Evolutionary conservation across 1,140 invertebrate species (phyloP).

Genomic region (Lucilia cuprina): DNA sequence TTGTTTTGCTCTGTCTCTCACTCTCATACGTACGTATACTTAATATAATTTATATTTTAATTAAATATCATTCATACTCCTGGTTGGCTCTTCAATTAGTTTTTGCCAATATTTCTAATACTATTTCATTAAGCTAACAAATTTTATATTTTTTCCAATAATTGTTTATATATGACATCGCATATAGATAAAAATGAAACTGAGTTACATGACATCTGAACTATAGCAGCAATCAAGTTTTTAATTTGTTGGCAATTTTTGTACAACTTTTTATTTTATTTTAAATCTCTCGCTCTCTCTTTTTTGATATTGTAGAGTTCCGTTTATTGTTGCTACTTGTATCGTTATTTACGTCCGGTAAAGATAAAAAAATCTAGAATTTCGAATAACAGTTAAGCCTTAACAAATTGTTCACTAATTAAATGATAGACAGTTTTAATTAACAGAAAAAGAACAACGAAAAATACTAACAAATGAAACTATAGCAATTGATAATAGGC

Average conservation of each 20-base stretch:
- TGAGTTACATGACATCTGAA: neutral
- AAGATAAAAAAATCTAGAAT: neutral
- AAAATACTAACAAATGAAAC: neutral
- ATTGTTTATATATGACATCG: too few relatives aligned
- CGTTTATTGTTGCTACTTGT: neutral
- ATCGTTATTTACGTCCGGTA: neutral
- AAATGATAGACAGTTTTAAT: constrained; percentile 18
- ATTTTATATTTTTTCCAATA: neutral
- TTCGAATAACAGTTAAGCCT: neutral
- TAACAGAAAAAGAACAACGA: neutral
- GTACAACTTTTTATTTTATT: neutral
- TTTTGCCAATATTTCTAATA: neutral
- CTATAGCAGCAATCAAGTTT: constrained; percentile 6
- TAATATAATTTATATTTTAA: neutral
- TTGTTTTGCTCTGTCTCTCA: too few relatives aligned
- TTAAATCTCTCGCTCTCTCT: neutral
- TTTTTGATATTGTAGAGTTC: neutral
- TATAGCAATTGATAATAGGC: too few relatives aligned
- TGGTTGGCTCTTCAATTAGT: neutral
- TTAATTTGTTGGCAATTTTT: constrained; percentile 11
- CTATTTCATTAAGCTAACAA: neutral
- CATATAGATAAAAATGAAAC: neutral
- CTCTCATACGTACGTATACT: too few relatives aligned
- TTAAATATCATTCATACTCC: neutral
- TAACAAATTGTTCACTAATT: constrained; percentile 15